Evolutionary conservation across 2,797 vertebrate species (phyloP).

Genomic region (Chelon labrosus): DNA sequence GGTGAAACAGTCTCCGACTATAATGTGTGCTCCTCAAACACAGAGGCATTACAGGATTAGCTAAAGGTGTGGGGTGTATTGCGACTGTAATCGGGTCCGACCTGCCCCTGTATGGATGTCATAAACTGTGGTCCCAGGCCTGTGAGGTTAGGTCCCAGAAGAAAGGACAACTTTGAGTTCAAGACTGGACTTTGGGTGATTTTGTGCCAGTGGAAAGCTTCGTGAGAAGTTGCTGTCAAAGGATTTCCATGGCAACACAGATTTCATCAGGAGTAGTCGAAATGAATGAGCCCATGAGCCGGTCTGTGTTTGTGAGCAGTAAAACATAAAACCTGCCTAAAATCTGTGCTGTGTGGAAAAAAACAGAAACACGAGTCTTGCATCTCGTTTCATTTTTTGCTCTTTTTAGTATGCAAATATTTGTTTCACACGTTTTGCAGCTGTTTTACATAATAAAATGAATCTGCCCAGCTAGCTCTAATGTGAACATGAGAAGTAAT

Average conservation of each 20-base stretch:
- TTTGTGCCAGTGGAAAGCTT: conserved; percentile 31
- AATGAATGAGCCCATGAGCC: conserved; percentile 19
- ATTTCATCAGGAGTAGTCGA: conserved; percentile 40
- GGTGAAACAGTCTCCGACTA: neutral
- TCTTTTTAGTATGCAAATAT: conserved; percentile 37
- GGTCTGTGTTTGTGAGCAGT: conserved; percentile 18
- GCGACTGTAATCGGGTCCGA: neutral
- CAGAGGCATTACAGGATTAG: neutral
- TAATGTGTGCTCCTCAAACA: neutral
- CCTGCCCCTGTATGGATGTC: neutral
- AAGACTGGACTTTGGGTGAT: conserved; percentile 29
- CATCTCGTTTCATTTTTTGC: conserved; percentile 30
- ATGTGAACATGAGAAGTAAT: conserved; percentile 36
- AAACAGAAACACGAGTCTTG: conserved; percentile 7
- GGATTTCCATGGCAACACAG: conserved; percentile 61
- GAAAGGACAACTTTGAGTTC: conserved; percentile 16
- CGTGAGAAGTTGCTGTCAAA: conserved; percentile 33
- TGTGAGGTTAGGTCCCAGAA: conserved; percentile 11
- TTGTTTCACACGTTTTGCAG: conserved; percentile 30
- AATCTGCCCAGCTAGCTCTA: conserved; percentile 28
- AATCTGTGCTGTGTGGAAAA: conserved; percentile 18
- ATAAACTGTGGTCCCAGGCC: neutral
- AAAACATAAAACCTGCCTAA: conserved; percentile 13
- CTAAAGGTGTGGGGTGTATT: conserved; percentile 2
- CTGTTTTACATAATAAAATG: conserved; percentile 47